phyloP scores from a whole-genome alignment of 2,113 vertebrate species.

The Chiloscyllium plagiosum region DNA sequence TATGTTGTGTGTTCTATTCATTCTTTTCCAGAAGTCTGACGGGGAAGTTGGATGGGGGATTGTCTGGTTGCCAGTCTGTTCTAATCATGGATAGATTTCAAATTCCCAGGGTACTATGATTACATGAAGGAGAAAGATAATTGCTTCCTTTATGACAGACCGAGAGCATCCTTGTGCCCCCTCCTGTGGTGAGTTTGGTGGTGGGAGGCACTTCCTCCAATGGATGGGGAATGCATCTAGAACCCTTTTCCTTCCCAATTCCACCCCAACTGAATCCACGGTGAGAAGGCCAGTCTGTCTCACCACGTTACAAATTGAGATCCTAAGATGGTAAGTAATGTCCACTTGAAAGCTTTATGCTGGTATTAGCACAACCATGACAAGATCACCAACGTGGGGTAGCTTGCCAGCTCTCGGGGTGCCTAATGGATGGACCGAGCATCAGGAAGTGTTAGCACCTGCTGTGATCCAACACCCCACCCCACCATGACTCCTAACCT shows the following conservation, averaged over 20 bases:
- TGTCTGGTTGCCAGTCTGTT: not conserved
- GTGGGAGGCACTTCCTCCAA: not conserved
- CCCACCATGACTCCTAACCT: not conserved
- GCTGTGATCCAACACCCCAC: not conserved
- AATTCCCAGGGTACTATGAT: not conserved
- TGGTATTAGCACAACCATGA: no score
- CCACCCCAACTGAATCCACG: not conserved
- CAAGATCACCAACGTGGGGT: no score
- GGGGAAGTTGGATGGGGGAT: not conserved
- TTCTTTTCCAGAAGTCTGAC: not conserved
- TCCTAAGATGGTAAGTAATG: no score
- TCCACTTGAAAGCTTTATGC: no score
- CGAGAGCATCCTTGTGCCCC: not conserved
- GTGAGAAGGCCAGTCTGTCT: no score
- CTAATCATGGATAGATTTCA: not conserved
- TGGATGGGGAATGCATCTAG: not conserved
- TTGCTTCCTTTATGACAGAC: not conserved
- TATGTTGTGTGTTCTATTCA: not conserved
- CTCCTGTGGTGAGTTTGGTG: not conserved
- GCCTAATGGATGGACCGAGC: no score
- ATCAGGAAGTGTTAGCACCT: no score
- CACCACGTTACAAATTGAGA: no score
- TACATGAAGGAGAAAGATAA: not conserved
- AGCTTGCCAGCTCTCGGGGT: no score
- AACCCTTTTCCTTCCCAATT: no score